These are phyloP conservation scores for Astyanax mexicanus DNA, from an alignment of 2,797 vertebrate species.

Conservation along the genomic window DNA sequence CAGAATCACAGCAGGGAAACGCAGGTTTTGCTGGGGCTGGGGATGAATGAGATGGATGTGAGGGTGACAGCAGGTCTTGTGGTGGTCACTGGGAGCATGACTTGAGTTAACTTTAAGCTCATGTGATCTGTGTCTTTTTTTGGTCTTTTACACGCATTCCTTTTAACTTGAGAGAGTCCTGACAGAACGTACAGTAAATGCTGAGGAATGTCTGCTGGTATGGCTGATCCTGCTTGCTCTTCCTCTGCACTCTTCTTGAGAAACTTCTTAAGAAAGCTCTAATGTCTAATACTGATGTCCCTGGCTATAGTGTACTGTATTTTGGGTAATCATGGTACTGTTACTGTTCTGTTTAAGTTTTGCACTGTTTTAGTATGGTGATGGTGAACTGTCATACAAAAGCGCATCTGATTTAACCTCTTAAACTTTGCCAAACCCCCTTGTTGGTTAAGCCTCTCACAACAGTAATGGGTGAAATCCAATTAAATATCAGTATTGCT, in stretches of 20 bases:
- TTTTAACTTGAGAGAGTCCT: slow-evolving; percentile 13
- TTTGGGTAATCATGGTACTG: too few relatives aligned
- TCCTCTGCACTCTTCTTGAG: background rate
- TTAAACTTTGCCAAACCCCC: too few relatives aligned
- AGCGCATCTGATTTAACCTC: too few relatives aligned
- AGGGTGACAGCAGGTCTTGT: slow-evolving; percentile 8
- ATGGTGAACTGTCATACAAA: background rate
- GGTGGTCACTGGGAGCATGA: slow-evolving; percentile 18
- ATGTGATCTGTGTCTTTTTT: slow-evolving; percentile 40
- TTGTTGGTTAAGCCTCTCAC: too few relatives aligned
- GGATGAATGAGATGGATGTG: background rate
- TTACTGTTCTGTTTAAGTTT: too few relatives aligned
- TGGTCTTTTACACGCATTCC: slow-evolving; percentile 31
- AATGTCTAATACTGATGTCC: background rate
- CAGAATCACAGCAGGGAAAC: background rate
- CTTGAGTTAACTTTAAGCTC: slow-evolving; percentile 25
- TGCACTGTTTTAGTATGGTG: too few relatives aligned
- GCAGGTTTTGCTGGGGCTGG: background rate
- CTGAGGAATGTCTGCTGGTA: background rate
- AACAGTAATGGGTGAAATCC: too few relatives aligned
- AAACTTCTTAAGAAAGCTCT: background rate
- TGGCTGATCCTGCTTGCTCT: background rate
- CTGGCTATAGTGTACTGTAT: background rate
- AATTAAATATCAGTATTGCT: too few relatives aligned
- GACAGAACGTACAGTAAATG: slow-evolving; percentile 1